Base-by-base conservation (phyloP, 2,797 vertebrate genomes). In the Nyctibius grandis region DNA sequence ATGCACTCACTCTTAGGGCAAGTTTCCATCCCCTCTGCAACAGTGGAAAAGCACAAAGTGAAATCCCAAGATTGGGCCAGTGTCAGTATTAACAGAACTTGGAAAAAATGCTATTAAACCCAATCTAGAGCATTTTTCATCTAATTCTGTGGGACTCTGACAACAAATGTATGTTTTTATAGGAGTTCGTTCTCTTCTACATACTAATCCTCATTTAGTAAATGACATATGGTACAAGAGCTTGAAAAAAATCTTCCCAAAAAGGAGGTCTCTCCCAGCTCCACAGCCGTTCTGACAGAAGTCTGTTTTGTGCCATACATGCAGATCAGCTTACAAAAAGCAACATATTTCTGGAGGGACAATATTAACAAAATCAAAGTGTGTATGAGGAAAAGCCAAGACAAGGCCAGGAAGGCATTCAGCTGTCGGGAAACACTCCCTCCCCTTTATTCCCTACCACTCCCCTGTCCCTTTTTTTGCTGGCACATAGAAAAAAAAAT, bases 1-100 rank as follows among this genome's bases (percentile, higher is more conserved):
- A 0, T 5, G 9, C 8, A 10, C 14, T 38, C 63, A 9, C 38
- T 61, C 25, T 44, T 18, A 2, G 4, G 59, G 25, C 9, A 45
- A 60, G 26, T 60, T 68, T 60, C 48, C 48, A 51, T 12, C 5
- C 20, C 3, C 12, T 53, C 44, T 64, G 67, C 15, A 68, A 31
- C 9, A 47, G 3, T 9, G 15, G 38, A 74, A 81, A 76, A 91
- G 29, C n/a, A 70, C 28, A n/a, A 69, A 87, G 53, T 15, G n/a
- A 72, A 93, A 59, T 25, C 63, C 9, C 11, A 36, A n/a, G 18
- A 15, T 0, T 29, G 13, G 10, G 20, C 19, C 29, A 36, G 10
- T 21, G 11, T 65, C 79, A 40, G 22, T 34, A 63, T 18, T n/a
- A 47, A 44, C 22, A 26, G 15, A 9, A 34, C 31, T 59, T 77